phyloP scores from a whole-genome alignment of 1,140 invertebrate genomes.

The Papilio polytes region DNA sequence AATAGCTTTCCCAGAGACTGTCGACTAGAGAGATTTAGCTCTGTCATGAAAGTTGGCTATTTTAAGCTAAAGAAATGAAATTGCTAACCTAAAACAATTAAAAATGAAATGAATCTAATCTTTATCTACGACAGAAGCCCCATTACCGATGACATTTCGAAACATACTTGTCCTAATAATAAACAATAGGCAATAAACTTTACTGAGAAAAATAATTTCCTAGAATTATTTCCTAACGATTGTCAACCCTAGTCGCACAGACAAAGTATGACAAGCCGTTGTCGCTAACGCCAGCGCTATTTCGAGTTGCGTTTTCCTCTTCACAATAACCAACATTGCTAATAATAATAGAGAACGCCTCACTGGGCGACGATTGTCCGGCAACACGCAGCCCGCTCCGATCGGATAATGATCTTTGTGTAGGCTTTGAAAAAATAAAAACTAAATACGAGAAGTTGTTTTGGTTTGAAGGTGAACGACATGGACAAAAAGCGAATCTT shows the following conservation, averaged over 20 bases:
- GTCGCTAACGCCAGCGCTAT: conserved; percentile 61
- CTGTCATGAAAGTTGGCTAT: not conserved
- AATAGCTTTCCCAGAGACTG: conserved; percentile 45
- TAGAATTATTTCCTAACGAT: not conserved
- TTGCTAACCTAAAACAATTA: not conserved
- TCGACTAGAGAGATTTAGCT: not conserved
- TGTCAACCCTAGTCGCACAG: conserved; percentile 47
- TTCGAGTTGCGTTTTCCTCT: conserved; percentile 75
- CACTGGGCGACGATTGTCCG: conserved; percentile 34
- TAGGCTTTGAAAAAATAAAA: not conserved
- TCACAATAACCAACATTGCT: conserved; percentile 62
- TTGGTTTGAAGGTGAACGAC: conserved; percentile 62
- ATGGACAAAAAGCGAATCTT: conserved; percentile 12
- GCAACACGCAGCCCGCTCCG: conserved; percentile 38
- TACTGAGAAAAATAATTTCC: not conserved
- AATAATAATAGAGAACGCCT: conserved; percentile 57
- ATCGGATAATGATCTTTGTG: conserved; percentile 1
- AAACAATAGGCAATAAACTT: not conserved
- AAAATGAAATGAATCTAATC: too few relatives aligned
- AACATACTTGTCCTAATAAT: too few relatives aligned
- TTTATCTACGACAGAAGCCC: too few relatives aligned
- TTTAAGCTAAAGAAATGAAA: not conserved
- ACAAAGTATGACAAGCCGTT: conserved; percentile 65
- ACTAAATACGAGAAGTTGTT: conserved; percentile 48
- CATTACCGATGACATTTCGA: too few relatives aligned